These are phyloP conservation scores for chimpanzee (Pan troglodytes) DNA, from an alignment of 2,113 vertebrate genomes.

Conservation along the genomic window DNA sequence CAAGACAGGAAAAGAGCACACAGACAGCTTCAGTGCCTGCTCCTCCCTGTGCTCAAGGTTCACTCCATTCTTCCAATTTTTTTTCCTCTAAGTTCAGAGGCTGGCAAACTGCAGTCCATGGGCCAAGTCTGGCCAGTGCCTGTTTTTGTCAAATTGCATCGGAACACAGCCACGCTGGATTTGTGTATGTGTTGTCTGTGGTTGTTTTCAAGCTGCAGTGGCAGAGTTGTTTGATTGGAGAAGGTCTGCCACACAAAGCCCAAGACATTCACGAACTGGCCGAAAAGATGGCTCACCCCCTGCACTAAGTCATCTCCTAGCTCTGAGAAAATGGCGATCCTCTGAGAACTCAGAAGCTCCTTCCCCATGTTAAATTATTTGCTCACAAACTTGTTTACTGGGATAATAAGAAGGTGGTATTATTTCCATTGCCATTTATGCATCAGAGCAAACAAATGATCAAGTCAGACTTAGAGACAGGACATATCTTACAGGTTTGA, in stretches of 20 bases:
- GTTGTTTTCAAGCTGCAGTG: neutral
- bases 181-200: neutral
- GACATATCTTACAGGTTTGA: accelerated
- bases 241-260: neutral
- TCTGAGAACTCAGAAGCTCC: neutral
- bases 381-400: neutral
- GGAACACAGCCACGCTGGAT: neutral
- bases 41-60: too few relatives aligned
- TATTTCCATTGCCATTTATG: accelerated
- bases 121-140: neutral
- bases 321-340: too few relatives aligned
- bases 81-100: neutral
- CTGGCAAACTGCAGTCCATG: neutral
- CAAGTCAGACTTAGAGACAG: neutral
- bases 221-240: neutral
- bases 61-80: too few relatives aligned
- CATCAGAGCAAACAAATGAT: neutral
- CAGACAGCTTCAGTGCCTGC: accelerated
- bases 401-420: neutral
- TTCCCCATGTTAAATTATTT: accelerated
- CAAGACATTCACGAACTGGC: neutral
- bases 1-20: neutral
- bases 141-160: accelerated
- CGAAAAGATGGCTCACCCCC: neutral
- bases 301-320: too few relatives aligned